Percentiles rank a stretch among this genome's conserved stretches.
Evolutionary conservation across 2,797 vertebrate species (phyloP).

Genomic region (Phylloscopus collybita): DNA sequence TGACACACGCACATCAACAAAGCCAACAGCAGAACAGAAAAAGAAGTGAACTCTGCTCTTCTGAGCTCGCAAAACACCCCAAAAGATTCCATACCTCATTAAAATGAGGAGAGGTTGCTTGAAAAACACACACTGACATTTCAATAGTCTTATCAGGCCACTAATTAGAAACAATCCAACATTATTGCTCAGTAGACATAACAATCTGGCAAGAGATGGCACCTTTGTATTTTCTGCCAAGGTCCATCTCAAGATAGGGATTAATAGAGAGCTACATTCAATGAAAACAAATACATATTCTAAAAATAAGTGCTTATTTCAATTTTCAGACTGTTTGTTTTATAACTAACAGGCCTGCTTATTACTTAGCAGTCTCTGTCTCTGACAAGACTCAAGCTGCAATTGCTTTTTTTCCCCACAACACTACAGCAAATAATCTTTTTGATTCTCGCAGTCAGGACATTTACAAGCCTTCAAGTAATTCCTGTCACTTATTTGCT

Average conservation of each 20-base stretch:
- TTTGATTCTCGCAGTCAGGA: neutral
- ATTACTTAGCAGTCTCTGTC: neutral
- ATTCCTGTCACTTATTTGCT: neutral
- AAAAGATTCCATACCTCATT: neutral
- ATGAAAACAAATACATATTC: neutral
- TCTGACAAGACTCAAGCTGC: neutral
- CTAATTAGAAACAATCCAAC: neutral
- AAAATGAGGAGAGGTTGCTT: neutral
- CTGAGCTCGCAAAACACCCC: neutral
- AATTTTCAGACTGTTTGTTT: neutral
- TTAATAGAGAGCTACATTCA: neutral
- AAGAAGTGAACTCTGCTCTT: neutral
- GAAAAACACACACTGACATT: neutral
- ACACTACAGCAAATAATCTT: neutral
- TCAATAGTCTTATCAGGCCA: neutral
- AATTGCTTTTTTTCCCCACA: neutral
- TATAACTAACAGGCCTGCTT: neutral
- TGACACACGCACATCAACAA: rapidly evolving
- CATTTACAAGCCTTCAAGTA: neutral
- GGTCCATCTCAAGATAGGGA: neutral
- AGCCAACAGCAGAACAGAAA: neutral
- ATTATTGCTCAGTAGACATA: neutral
- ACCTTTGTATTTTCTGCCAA: neutral
- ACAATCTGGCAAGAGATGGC: neutral
- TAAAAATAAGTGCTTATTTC: neutral